phyloP scores from a whole-genome alignment of 2,797 vertebrate species.

The Nannoperca obscura region DNA sequence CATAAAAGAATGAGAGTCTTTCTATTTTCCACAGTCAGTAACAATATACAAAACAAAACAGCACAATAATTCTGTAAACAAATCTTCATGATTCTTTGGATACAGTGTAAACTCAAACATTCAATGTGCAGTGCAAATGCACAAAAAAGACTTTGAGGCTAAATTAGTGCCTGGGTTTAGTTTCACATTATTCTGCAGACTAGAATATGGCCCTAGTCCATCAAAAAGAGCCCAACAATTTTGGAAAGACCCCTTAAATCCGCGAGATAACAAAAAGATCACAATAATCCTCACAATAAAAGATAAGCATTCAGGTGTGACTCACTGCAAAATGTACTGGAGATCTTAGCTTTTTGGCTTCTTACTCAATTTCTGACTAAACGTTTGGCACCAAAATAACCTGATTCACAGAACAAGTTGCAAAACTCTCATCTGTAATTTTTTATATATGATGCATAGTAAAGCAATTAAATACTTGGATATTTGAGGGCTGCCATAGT shows the following conservation, averaged over 20 bases:
- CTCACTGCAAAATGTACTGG: background rate
- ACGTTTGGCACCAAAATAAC: background rate
- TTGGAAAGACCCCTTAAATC: background rate
- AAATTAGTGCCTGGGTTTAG: background rate
- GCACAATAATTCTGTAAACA: background rate
- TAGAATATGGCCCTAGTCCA: background rate
- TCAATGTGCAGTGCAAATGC: background rate
- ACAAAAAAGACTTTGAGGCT: background rate
- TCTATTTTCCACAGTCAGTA: background rate
- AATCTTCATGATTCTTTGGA: background rate
- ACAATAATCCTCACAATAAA: background rate
- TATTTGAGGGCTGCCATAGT: constrained; percentile 20
- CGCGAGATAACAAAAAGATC: background rate
- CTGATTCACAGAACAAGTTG: background rate
- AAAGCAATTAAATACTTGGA: no score
- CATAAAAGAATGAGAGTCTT: background rate
- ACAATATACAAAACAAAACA: background rate
- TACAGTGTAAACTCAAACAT: background rate
- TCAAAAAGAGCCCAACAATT: background rate
- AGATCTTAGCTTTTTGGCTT: background rate
- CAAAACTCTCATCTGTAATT: background rate
- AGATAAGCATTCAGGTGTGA: background rate
- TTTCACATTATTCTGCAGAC: background rate
- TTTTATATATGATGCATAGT: background rate
- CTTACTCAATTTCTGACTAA: background rate